Base-by-base conservation (phyloP, 2,113 vertebrate species). In the Nothobranchius kuhntae region DNA sequence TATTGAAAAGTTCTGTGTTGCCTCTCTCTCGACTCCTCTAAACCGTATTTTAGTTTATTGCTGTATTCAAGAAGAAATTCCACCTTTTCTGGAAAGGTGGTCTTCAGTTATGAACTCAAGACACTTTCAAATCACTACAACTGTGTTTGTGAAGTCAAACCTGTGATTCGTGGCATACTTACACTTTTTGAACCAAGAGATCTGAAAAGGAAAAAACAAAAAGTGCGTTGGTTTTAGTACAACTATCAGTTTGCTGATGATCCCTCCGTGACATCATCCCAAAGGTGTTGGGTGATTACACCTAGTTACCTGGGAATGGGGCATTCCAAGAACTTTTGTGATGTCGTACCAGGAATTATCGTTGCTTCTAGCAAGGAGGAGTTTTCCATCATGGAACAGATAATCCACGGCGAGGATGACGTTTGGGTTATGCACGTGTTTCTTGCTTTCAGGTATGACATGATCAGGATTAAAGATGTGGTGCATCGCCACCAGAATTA, bases 401-500 rank as follows among this genome's bases (percentile, higher is more conserved):
- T 0, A 51, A 67, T 87, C 75, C 53, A 89, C 82, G 10, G 76
- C 71, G 21, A 86, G 73, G 3, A 1, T 0, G 14, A 84, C 54
- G 0, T 51, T 53, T 0, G 0, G 0, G 11, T 75, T 46, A 0
- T 7, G 0, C 61, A 84, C 70, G 6, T 9, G 61, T 42, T 26
- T 40, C 0, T 1, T 2, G 68, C 74, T 85, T 0, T 48, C 13
- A 14, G 44, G 17, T 1, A 79, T 0, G 12, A 51, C 2, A 0
- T 2, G 1, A 0, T 74, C 0, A 0, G 0, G 10, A 6, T 54
- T 0, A 7, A 71, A 71, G 44, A 68, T 85, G 68, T 80, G 68
- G 63, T 87, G 82, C 80, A 87, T 75, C 71, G 82, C 74, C 55
- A 42, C 36, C 55, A 57, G 55, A 40, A 85, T 17, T 0, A 1